A percentile compares a stretch with the other conserved stretches of the same genome.
phyloP scores from a whole-genome alignment of 2,113 vertebrate species.

The Caretta caretta region DNA sequence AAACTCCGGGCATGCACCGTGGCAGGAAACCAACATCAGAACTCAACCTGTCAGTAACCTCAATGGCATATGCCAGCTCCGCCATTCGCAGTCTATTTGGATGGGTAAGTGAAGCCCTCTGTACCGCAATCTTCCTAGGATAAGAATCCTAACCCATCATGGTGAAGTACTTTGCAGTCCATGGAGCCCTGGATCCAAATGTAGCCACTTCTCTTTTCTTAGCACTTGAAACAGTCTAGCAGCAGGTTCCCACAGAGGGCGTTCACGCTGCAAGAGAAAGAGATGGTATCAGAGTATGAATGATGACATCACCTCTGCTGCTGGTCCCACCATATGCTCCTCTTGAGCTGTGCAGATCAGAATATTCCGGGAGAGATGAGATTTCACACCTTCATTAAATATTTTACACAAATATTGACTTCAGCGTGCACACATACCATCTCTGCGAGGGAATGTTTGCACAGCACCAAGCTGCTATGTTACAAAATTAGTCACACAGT shows the following conservation, averaged over 20 bases:
- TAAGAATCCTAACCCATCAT: neutral
- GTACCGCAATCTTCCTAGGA: neutral
- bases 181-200: neutral
- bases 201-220: neutral
- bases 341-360: slow-evolving; percentile 34
- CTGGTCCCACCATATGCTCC: neutral
- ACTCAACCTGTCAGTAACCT: neutral
- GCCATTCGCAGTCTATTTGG: neutral
- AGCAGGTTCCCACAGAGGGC: slow-evolving; percentile 7
- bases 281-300: slow-evolving; percentile 2
- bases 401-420: slow-evolving; percentile 78
- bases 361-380: slow-evolving; percentile 43
- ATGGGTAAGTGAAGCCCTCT: neutral
- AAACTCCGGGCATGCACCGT: neutral
- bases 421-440: slow-evolving; percentile 42
- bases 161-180: slow-evolving; percentile 5
- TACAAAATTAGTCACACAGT: slow-evolving; percentile 19
- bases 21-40: neutral
- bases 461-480: slow-evolving; percentile 18
- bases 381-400: slow-evolving; percentile 71
- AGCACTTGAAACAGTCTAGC: neutral
- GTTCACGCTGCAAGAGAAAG: neutral
- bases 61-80: neutral
- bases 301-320: slow-evolving; percentile 7
- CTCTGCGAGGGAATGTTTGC: slow-evolving; percentile 45